Base-by-base conservation (phyloP, 2,888 invertebrate genomes). In the Blastobasis adustella region DNA sequence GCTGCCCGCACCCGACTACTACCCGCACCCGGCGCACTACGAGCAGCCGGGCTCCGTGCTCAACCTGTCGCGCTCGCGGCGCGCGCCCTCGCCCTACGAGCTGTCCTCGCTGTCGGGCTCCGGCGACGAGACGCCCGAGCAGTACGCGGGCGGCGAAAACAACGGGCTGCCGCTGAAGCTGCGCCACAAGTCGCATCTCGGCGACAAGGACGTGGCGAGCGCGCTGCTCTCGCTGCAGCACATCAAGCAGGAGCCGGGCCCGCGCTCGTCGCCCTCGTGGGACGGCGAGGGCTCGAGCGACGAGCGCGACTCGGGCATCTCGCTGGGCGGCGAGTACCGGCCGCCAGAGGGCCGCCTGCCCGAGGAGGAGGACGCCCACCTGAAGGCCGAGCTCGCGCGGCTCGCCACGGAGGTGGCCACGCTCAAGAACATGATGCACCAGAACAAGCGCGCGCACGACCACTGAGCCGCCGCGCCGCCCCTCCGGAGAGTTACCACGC, bases 381-480 rank as follows among this genome's bases (percentile, higher is more conserved):
- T 97, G 9, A 95, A 96, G 74, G 94, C 94, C 4, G 95, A 98
- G 80, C 89, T 98, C 61, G 95, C 95, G 66, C 91, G 95, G 63
- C 91, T 98, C 37, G 96, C 97, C 41, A 94, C 95, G 1, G 98
- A 98, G 82, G 96, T 98, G 60, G 96, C 96, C 49, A 95, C 94
- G 59, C 92, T 98, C 6, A 96, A 97, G 77, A 93, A 93, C 69
- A 92, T 94, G 89, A 92, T 95, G 89, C 93, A 93, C 57, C 90
- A 92, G 65, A 91, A 91, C 65, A 91, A 86, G 68, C 84, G 87
- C 64, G 76, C 76, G 61, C 79, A 79, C 68, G 87, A 87, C 71
- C 87, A 88, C 75, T 88, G 86, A 87, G 80, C 80, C 75, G 77
- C 76, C 63, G 62, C 62, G 56, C 58, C 55, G 54, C 63, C 58